Evolutionary conservation across 1,140 invertebrate species (phyloP).

Genomic region (Cherax quadricarinatus): DNA sequence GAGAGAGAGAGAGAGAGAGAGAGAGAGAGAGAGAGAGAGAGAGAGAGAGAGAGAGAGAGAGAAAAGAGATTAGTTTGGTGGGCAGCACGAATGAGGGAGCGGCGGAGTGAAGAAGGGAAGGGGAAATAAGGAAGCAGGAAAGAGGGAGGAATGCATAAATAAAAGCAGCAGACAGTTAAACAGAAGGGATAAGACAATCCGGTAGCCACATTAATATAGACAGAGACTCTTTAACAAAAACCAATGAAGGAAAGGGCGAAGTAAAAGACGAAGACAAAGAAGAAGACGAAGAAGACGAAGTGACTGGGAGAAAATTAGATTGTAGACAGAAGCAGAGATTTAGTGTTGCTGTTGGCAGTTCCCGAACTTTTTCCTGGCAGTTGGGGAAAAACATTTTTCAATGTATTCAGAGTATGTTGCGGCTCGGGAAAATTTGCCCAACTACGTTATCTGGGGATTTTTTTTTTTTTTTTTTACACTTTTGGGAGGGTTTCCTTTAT

Average conservation of each 20-base stretch:
- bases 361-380: not conserved
- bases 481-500: not conserved
- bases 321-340: not conserved
- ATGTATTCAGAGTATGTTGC: not conserved
- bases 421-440: not conserved
- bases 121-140: not conserved
- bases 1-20: too few relatives aligned
- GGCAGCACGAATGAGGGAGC: not conserved
- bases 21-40: not conserved
- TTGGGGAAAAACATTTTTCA: not conserved
- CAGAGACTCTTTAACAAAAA: too few relatives aligned
- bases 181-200: too few relatives aligned
- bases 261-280: not conserved
- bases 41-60: conserved; percentile 3
- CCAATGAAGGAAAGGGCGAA: too few relatives aligned
- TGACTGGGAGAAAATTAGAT: not conserved
- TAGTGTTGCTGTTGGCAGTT: not conserved
- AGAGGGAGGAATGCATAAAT: not conserved
- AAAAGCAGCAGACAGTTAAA: not conserved
- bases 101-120: not conserved
- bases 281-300: not conserved
- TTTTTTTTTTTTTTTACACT: not conserved
- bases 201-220: too few relatives aligned
- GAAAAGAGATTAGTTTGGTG: not conserved
- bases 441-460: not conserved